Base-by-base conservation (phyloP, 2,888 invertebrate genomes). In the Teleogryllus oceanicus region DNA sequence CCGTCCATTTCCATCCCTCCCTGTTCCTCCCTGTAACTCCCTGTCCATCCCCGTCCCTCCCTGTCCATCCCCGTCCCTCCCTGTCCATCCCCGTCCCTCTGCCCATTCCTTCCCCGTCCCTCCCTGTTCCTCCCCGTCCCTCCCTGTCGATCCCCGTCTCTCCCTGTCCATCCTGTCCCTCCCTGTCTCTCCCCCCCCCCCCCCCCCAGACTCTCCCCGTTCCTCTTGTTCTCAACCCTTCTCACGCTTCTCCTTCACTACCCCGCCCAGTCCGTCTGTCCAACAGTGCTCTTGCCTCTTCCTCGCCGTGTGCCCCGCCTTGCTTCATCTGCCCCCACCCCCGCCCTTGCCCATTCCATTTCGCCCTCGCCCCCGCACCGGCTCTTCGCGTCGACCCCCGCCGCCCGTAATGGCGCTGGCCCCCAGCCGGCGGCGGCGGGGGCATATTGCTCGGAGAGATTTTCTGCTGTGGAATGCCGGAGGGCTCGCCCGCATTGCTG, bases 381-480 rank as follows among this genome's bases (percentile, higher is more conserved):
- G 21, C 50, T n/a, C 78, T 13, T 50, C 21, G 78, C 79, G 62
- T 78, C 78, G 62, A 62, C 62, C 37, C 37, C 37, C 37, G 37
- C 37, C 37, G 37, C 37, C 37, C 37, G 24, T 37, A 37, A 18
- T 13, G 13, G 18, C 13, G 13, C 16, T 13, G 16, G 62, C 62
- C 18, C 16, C 13, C 62, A 13, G 16, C 18, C 62, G 62, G 62
- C 62, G 16, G 13, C 62, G 62, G 5, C 16, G 62, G 5, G 16
- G 62, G 62, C 62, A 62, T 62, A 62, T 62, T 62, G 62, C 62
- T 62, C 62, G 62, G 62, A 62, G 62, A 62, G 62, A 62, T 62
- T 62, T 62, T 62, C 62, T 62, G 62, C 62, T 62, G 62, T n/a
- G 62, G 62, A 62, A 62, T 62, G 62, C 62, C 13, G 62, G 62